Conservation (phyloP, 1,140 invertebrate genomes). For the Nomia melanderi region DNA sequence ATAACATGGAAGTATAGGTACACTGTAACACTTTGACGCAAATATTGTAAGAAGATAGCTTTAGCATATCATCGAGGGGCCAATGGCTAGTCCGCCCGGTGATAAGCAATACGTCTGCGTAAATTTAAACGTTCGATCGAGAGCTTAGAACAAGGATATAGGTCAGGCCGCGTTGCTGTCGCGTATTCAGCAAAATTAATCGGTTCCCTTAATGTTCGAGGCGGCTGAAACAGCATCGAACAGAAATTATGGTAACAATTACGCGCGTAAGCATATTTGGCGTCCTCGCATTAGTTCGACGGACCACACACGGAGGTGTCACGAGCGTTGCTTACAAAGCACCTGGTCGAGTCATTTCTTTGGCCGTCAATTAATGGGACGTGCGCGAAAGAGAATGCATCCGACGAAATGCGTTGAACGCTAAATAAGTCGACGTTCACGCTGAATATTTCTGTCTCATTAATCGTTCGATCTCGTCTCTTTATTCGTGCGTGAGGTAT, state of each 20-base stretch:
- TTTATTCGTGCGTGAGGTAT: not conserved
- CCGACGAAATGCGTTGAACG: not conserved
- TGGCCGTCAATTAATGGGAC: slow-evolving; percentile 3
- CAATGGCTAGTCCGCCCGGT: not conserved
- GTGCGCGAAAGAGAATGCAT: not conserved
- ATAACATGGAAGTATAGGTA: not conserved
- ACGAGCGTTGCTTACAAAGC: slow-evolving; percentile 31
- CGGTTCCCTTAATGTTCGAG: not conserved
- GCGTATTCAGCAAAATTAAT: slow-evolving; percentile 16
- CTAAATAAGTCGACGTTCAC: slow-evolving; percentile 10
- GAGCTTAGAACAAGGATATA: slow-evolving; percentile 21
- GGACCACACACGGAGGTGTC: not conserved
- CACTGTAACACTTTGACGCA: not conserved
- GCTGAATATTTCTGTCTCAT: not conserved
- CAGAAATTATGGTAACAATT: slow-evolving; percentile 19
- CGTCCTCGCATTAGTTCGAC: not conserved
- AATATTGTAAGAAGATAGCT: slow-evolving; percentile 30
- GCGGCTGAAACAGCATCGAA: not conserved
- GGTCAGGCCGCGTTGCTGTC: not conserved
- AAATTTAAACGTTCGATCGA: slow-evolving; percentile 32
- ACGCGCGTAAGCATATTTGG: slow-evolving; percentile 22
- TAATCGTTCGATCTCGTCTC: not conserved
- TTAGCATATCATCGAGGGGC: not conserved
- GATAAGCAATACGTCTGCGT: slow-evolving; percentile 29
- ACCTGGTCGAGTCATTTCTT: slow-evolving; percentile 7